phyloP scores from a whole-genome alignment of 2,888 invertebrate genomes.

The Polyploca ridens region DNA sequence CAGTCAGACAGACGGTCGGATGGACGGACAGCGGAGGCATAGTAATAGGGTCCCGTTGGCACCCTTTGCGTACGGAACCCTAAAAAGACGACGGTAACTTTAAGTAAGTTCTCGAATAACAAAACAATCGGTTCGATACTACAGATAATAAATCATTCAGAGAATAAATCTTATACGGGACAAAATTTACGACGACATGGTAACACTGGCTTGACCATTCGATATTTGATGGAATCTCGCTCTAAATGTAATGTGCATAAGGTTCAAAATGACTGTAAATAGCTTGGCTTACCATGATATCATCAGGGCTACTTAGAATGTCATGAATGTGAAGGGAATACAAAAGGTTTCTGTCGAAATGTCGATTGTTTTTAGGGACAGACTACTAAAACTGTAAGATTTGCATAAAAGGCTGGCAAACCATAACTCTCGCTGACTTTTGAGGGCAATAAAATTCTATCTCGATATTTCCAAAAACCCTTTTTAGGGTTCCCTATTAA shows the following conservation, averaged over 20 bases:
- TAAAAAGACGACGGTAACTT: neutral
- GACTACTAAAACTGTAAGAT: neutral
- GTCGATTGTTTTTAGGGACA: slow-evolving; percentile 3
- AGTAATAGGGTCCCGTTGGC: no score
- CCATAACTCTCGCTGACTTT: neutral
- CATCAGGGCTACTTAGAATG: neutral
- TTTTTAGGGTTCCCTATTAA: no score
- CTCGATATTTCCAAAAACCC: no score
- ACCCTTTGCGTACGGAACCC: no score
- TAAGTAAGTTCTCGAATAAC: slow-evolving; percentile 1
- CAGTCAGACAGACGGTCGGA: no score
- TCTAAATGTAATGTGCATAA: neutral
- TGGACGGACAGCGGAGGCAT: no score
- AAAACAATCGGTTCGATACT: neutral
- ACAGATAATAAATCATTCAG: neutral
- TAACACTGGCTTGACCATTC: neutral
- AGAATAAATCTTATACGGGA: slow-evolving; percentile 2
- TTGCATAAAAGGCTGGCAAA: neutral
- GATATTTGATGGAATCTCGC: neutral
- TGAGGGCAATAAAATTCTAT: no score
- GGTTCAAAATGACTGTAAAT: neutral
- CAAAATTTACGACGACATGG: slow-evolving; percentile 1
- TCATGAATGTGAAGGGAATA: slow-evolving; percentile 7
- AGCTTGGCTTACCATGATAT: neutral
- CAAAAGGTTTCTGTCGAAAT: neutral